Percentiles rank a stretch among this genome's conserved stretches.
These are phyloP conservation scores for Pteronotus mesoamericanus DNA, from an alignment of 2,797 vertebrate species.

Conservation along the genomic window DNA sequence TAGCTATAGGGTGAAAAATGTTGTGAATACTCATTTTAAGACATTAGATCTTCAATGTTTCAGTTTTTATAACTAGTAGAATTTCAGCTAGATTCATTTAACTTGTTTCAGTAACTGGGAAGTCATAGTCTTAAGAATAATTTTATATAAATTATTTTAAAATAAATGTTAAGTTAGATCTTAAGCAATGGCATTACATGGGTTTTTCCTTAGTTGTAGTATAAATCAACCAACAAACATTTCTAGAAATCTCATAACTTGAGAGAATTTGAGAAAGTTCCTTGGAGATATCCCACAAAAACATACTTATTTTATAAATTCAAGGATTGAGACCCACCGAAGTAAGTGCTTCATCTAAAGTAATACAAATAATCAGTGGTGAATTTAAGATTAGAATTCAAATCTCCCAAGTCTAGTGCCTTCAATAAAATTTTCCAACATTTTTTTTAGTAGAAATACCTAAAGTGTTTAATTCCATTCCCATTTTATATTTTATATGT, in stretches of 20 bases:
- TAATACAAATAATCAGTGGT: background rate
- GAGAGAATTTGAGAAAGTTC: background rate
- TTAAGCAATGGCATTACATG: background rate
- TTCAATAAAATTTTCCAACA: background rate
- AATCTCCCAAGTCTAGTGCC: background rate
- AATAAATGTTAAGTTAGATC: background rate
- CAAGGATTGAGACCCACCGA: background rate
- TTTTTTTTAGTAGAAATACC: background rate
- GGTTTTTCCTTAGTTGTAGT: background rate
- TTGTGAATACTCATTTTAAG: conserved; percentile 1
- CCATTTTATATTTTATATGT: background rate
- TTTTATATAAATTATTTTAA: background rate
- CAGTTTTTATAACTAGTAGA: background rate
- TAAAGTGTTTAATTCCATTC: background rate
- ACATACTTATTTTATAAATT: background rate
- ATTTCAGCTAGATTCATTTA: background rate
- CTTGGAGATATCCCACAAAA: background rate
- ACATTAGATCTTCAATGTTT: background rate
- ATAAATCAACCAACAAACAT: background rate
- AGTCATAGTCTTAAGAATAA: background rate
- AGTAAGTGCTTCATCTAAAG: background rate
- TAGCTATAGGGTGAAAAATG: background rate
- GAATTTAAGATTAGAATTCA: background rate
- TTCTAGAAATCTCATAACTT: background rate
- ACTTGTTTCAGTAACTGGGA: background rate